phyloP scores from a whole-genome alignment of 35 echinoderm and acorn worm species.

The Apostichopus californicus region DNA sequence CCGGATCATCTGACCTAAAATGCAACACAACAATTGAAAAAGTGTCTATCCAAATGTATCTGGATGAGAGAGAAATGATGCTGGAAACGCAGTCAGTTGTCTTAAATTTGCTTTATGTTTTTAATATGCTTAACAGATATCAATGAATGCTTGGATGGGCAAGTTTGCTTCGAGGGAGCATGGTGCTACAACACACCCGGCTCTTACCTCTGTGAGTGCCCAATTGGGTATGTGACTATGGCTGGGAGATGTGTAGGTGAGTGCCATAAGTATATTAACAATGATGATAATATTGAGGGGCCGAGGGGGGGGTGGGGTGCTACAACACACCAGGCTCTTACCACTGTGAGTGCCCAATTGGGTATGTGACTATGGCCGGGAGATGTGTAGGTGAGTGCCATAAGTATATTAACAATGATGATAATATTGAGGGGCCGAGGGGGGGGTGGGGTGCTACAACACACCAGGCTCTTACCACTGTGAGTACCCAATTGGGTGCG shows the following conservation, averaged over 20 bases:
- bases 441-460: conserved; percentile 26
- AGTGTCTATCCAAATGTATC: too few relatives aligned
- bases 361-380: neutral
- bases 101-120: too few relatives aligned
- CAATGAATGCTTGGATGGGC: conserved; percentile 36
- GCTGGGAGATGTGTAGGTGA: conserved; percentile 26
- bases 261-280: neutral
- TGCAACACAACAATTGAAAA: too few relatives aligned
- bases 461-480: conserved; percentile 2
- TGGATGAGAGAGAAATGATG: too few relatives aligned
- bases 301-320: neutral
- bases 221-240: neutral
- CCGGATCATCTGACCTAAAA: too few relatives aligned
- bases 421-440: too few relatives aligned
- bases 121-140: conserved; percentile 1
- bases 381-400: conserved; percentile 35
- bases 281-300: too few relatives aligned
- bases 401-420: neutral
- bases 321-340: conserved; percentile 10
- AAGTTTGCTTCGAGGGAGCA: neutral
- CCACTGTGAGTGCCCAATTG: conserved; percentile 32
- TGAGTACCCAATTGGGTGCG: conserved; percentile 12
- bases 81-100: too few relatives aligned
- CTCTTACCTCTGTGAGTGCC: conserved; percentile 42
- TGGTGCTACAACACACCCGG: conserved; percentile 24